Evolutionary conservation across 2,888 invertebrate species (phyloP), one percentile per base, ranked within the genome.

Genomic region (Schizotus pectinicornis): DNA sequence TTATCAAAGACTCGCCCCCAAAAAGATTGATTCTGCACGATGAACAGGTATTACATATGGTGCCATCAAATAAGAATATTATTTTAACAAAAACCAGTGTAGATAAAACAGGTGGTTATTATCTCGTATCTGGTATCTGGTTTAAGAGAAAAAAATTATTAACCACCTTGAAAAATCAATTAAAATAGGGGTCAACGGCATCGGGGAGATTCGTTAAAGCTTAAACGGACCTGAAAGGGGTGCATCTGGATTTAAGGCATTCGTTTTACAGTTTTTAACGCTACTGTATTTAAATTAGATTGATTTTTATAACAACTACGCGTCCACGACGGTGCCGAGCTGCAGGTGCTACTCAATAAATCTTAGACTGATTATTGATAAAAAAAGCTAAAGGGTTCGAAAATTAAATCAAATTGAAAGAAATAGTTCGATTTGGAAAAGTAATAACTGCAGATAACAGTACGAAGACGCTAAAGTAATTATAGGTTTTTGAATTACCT

Each of bases 241-340:
- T 51, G 47, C 56, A 56, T 56, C 56, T 56, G 56, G 37, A 12
- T 45, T 34, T 56, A 9, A 56, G 38, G 43, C 42, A 56, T 56
- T 12, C 42, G 12, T 41, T 41, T 47, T 42, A 49, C 43, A 37
- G 52, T 32, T 52, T 57, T 57, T 42, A 22, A 22, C 13, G 48
- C 57, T 57, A 57, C 57, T 14, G 56, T 52, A 52, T 57, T 46
- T 52, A 57, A 57, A 57, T 57, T 54, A 41, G 51, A 35, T 22
- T 22, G 22, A 22, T 22, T 22, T 22, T 22, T 22, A 22, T 22
- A 22, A 22, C 22, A 22, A 22, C 22, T 5, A 22, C 22, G 22
- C 22, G 22, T 22, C 22, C 5, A 22, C 22, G 22, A 3, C 3
- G n/a, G n/a, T n/a, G 22, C 2, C 22, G 22, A 22, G 3, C 22